Conservation (phyloP, 2,888 invertebrate genomes). For the Hypomecis atomaria region DNA sequence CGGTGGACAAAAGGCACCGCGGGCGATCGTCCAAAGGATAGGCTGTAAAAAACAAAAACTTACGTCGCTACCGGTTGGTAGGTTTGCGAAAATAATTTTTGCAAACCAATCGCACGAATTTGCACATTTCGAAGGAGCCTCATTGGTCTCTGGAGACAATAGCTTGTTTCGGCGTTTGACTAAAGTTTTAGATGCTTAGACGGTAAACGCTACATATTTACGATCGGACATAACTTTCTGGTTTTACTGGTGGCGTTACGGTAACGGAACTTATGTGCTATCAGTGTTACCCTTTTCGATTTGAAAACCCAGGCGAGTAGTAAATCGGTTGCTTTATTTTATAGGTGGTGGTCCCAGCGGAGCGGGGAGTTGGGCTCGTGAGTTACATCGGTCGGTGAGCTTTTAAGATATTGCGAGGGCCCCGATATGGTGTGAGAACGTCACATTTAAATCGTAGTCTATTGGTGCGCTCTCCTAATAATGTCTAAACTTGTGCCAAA, state of each 20-base stretch:
- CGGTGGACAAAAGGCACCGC: constrained; percentile 70
- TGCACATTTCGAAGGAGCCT: constrained; percentile 53
- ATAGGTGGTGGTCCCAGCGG: constrained; percentile 76
- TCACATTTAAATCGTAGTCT: constrained; percentile 59
- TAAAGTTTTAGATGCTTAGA: constrained; percentile 40
- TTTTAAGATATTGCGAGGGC: constrained; percentile 74
- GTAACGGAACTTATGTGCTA: constrained; percentile 70
- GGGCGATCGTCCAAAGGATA: constrained; percentile 62
- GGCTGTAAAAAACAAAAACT: constrained; percentile 66
- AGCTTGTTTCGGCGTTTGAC: constrained; percentile 49
- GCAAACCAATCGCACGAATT: constrained; percentile 78
- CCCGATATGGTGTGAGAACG: constrained; percentile 61
- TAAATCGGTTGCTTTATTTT: constrained; percentile 84
- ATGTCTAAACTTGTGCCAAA: constrained; percentile 23
- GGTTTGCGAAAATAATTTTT: constrained; percentile 78
- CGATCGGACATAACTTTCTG: constrained; percentile 57
- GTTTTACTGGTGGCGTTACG: constrained; percentile 56
- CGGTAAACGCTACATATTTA: constrained; percentile 57
- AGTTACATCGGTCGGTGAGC: constrained; percentile 67
- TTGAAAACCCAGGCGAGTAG: constrained; percentile 76
- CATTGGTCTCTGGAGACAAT: constrained; percentile 75
- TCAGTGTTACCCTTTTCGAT: constrained; percentile 75
- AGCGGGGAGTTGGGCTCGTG: constrained; percentile 57
- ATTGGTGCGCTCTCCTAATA: constrained; percentile 38
- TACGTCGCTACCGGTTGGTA: constrained; percentile 65